These are phyloP conservation scores for Trachelus iudaicus DNA, from an alignment of 2,888 invertebrate species.

Conservation along the genomic window DNA sequence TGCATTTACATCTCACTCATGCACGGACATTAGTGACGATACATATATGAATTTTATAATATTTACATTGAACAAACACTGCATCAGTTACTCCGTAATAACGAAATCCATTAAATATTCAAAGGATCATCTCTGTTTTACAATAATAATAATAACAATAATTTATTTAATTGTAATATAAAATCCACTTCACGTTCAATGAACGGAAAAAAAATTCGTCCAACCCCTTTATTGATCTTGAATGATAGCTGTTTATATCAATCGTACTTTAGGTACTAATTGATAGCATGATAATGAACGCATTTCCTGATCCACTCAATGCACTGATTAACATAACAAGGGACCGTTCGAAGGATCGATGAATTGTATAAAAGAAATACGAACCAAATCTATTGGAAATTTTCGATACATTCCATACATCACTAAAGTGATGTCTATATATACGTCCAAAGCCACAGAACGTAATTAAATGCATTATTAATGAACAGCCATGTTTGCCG, in stretches of 20 bases:
- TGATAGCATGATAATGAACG: neutral
- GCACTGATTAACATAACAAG: neutral
- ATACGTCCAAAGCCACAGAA: neutral
- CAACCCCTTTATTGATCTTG: neutral
- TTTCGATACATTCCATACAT: neutral
- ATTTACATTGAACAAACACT: neutral
- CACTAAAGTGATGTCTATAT: neutral
- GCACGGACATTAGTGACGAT: neutral
- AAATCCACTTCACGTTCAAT: neutral
- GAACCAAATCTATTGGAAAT: neutral
- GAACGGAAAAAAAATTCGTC: neutral
- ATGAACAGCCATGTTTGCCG: constrained; percentile 13
- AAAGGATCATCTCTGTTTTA: too few species aligned
- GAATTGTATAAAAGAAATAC: neutral
- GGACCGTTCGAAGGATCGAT: neutral
- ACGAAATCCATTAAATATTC: too few species aligned
- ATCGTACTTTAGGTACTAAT: neutral
- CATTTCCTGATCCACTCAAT: neutral
- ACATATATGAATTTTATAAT: neutral
- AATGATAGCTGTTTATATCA: neutral
- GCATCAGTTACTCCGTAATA: neutral
- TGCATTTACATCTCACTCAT: neutral
- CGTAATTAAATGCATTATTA: constrained; percentile 22
- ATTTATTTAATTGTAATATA: neutral
- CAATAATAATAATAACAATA: too few species aligned